Evolutionary conservation across 2,888 invertebrate species (phyloP).

Genomic region (Alloscopus bannaensis): DNA sequence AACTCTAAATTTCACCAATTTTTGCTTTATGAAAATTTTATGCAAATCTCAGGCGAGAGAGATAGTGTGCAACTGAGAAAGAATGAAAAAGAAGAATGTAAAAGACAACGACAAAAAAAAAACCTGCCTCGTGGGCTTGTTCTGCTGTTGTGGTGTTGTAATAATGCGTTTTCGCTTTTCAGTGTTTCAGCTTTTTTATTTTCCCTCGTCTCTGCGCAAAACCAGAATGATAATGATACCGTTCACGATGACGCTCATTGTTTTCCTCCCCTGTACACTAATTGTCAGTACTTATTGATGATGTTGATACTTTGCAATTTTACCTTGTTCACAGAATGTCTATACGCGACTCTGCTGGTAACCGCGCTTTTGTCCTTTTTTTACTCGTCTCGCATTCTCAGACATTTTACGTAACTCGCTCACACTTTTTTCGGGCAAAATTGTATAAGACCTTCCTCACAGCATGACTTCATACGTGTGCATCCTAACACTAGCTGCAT

Average conservation of each 20-base stretch:
- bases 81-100: no score
- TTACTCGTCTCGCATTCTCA: no score
- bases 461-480: slow-evolving; percentile 11
- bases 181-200: slow-evolving; percentile 20
- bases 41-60: slow-evolving; percentile 43
- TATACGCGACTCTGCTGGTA: not conserved
- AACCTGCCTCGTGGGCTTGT: no score
- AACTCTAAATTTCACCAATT: slow-evolving; percentile 29
- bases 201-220: not conserved
- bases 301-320: not conserved
- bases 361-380: no score
- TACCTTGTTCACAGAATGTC: not conserved
- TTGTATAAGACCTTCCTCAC: not conserved
- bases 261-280: slow-evolving; percentile 35
- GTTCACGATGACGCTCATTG: slow-evolving; percentile 35
- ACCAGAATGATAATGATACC: slow-evolving; percentile 55
- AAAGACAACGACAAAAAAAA: no score
- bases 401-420: not conserved
- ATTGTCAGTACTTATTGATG: slow-evolving; percentile 38
- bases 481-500: no score
- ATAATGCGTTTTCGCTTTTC: no score
- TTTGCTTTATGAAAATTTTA: slow-evolving; percentile 44
- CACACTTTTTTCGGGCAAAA: not conserved
- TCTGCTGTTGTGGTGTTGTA: no score
- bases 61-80: slow-evolving; percentile 29